Base-by-base conservation (phyloP, 1,140 invertebrate species). In the Lasioglossum albipes region DNA sequence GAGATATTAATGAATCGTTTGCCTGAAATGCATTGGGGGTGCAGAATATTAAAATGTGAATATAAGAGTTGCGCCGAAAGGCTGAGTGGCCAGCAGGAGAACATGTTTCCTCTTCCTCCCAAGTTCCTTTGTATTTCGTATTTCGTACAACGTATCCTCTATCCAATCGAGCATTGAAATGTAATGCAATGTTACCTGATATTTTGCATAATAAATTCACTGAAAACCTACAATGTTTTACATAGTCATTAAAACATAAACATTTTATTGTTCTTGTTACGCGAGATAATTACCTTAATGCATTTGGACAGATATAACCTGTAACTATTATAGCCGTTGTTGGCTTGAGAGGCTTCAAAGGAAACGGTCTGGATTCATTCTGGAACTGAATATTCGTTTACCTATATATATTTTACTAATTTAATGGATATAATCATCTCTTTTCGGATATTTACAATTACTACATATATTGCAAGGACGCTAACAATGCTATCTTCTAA, bases 121-220 rank as follows among this genome's bases (percentile, higher is more conserved):
- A 97, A 9, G 85, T 85, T 20, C 94, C 94, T 68, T 92, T 91
- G 7, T 94, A 84, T 65, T 95, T 94, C 6, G 94, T 93, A 89
- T 98, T 98, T 62, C 97, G 93, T 2, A 98, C 97, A n/a, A 97
- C 95, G 82, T 96, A 95, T 59, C 95, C 94, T 81, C 96, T 95
- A 22, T 95, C 95, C 70, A 97, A 89, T 27, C 96, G 95, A 5
- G 96, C 95, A 92, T 97, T 97, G 64, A 98, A 95, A 91, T 98
- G 97, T 22, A 98, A 93, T 0, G 96, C 97, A 64, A 97, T 94
- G 88, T 97, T 96, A 59, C 92, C 92, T 2, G 91, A 78, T 49
- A 90, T 87, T 57, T 94, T 94, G 82, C 94, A 94, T 82, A 93
- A 91, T 64, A 96, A 91, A 90, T 96, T 96, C 49, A 96, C 93